Percentiles rank a stretch among this genome's conserved stretches.
Conservation (phyloP, 2,797 vertebrate species). For the Galago senegalensis region DNA sequence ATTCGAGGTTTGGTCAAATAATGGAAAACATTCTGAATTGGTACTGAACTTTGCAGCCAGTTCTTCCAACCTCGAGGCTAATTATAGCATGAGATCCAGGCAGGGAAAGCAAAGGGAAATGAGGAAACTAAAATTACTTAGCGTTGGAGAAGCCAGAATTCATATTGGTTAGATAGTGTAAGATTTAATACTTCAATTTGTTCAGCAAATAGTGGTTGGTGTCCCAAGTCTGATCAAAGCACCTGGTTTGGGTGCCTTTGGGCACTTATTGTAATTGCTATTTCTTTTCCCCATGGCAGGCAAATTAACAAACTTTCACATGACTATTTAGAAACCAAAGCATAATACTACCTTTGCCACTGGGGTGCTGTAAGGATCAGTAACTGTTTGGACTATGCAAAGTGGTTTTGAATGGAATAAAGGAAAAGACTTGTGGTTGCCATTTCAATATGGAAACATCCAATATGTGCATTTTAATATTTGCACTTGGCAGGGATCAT, state of each 20-base stretch:
- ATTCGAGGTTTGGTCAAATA: conserved; percentile 69
- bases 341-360: conserved; percentile 40
- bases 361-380: background rate
- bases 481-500: background rate
- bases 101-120: background rate
- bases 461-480: conserved; percentile 30
- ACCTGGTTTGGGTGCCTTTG: conserved; percentile 51
- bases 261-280: background rate
- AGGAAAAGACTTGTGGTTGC: conserved; percentile 31
- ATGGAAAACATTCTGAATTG: conserved; percentile 46
- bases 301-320: conserved; percentile 58
- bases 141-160: background rate
- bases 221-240: background rate
- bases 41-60: conserved; percentile 57
- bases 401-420: conserved; percentile 68
- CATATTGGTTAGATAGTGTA: background rate
- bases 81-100: conserved; percentile 70
- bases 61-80: conserved; percentile 56
- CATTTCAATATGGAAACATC: conserved; percentile 58
- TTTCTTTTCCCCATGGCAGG: conserved; percentile 63
- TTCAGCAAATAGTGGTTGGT: background rate
- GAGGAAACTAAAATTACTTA: conserved; percentile 2
- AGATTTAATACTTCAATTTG: background rate
- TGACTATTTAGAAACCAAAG: background rate
- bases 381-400: conserved; percentile 68